Evolutionary conservation across 53 echinoderm and acorn worm genomes (phyloP).

Genomic region (Arbacia lixula): DNA sequence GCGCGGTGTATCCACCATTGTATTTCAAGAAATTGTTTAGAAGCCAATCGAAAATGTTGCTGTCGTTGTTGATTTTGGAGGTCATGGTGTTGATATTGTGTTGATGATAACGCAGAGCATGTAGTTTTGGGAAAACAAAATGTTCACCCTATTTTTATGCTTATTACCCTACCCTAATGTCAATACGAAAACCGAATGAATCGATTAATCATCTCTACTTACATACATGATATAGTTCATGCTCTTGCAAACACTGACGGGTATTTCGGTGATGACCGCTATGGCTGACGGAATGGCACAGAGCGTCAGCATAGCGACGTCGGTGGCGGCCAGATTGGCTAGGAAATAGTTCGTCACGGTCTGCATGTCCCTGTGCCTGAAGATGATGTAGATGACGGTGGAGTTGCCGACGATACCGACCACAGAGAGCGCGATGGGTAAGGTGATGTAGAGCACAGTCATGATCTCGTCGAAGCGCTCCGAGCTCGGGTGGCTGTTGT

Average conservation of each 20-base stretch:
- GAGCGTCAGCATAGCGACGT: conserved; percentile 80
- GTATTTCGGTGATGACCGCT: conserved; percentile 15
- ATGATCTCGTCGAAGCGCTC: conserved; percentile 15
- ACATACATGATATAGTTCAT: conserved; percentile 97
- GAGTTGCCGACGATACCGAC: conserved; percentile 88
- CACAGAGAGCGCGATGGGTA: conserved; percentile 64
- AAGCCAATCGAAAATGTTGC: too few species aligned
- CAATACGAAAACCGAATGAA: too few species aligned
- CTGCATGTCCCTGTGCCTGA: conserved; percentile 94
- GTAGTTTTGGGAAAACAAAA: too few species aligned
- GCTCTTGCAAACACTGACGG: conserved; percentile 75
- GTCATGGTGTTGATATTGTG: too few species aligned
- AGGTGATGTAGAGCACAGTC: conserved; percentile 34
- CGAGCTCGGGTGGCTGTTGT: conserved; percentile 7
- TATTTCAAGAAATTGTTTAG: too few species aligned
- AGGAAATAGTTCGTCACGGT: conserved; percentile 98
- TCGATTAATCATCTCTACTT: too few species aligned
- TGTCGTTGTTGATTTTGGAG: too few species aligned
- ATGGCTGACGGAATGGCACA: conserved; percentile 85
- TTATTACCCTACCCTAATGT: too few species aligned
- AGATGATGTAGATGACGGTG: conserved; percentile 87
- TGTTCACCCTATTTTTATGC: too few species aligned
- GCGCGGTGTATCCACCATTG: too few species aligned
- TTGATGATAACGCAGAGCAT: too few species aligned
- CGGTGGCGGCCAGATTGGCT: conserved; percentile 94